These are phyloP conservation scores for Agonopterix alstromeriana DNA, from an alignment of 2,888 invertebrate species.

Conservation along the genomic window DNA sequence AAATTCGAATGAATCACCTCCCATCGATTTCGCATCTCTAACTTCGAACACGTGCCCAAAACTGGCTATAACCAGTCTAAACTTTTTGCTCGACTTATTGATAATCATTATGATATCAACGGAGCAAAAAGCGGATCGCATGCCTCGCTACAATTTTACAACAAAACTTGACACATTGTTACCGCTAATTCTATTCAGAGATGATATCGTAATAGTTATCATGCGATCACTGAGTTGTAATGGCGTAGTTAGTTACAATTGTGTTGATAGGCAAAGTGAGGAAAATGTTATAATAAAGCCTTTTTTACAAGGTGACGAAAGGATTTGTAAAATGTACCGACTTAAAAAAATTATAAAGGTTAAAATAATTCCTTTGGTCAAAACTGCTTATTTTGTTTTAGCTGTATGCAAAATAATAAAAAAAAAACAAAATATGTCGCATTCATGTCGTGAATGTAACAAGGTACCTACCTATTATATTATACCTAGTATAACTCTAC, in stretches of 20 bases:
- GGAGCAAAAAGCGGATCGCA: constrained; percentile 6
- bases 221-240: neutral
- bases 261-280: neutral
- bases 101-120: neutral
- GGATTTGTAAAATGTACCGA: too few relatives aligned
- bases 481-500: too few relatives aligned
- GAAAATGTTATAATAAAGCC: neutral
- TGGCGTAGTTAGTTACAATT: neutral
- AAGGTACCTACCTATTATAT: too few relatives aligned
- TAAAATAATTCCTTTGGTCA: too few relatives aligned
- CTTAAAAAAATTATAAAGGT: too few relatives aligned
- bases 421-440: too few relatives aligned
- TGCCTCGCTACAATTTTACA: constrained; percentile 1
- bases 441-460: too few relatives aligned
- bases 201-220: constrained; percentile 3
- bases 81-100: neutral
- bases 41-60: neutral
- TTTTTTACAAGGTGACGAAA: neutral
- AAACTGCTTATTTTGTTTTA: too few relatives aligned
- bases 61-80: neutral
- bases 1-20: too few relatives aligned
- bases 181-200: constrained; percentile 4
- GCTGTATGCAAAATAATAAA: too few relatives aligned
- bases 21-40: too few relatives aligned
- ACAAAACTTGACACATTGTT: constrained; percentile 5